Evolutionary conservation across 2,113 vertebrate genomes (phyloP), one percentile per base, ranked within the genome.

Genomic region (Chloroceryle aenea): DNA sequence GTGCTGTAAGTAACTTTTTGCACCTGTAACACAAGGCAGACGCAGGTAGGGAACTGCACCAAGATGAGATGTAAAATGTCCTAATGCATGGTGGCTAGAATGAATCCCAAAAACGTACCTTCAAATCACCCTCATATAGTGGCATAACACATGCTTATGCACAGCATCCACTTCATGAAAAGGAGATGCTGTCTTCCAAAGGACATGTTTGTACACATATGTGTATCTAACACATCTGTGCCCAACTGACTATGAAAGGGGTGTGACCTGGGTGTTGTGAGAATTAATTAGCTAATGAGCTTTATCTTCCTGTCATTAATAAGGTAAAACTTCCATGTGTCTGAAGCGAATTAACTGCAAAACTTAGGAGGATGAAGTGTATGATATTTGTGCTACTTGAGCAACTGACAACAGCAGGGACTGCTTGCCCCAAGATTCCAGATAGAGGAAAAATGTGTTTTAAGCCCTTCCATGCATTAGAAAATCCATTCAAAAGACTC

Each of bases 231-330:
- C 82, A 52, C 79, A 82, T 69, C 85, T 87, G 88, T 58, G 79
- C 80, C 79, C 83, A 64, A 14, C 40, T 1, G 32, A 63, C 87
- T 74, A 8, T 2, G 2, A 72, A 78, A 85, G 30, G 88, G 90
- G 80, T 93, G 90, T 38, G 79, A 94, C 34, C 64, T 14, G 56
- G 38, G 52, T 34, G 36, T 64, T 68, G 34, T 0, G 38, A 45
- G 68, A 67, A 84, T 72, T 61, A 94, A 96, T 90, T 85, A 93
- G 79, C 64, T 95, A 94, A 97, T 85, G 79, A 94, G 80, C 61
- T 76, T 89, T 71, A 90, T 89, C 92, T 89, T 94, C 88, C 92
- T 97, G 88, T 72, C 61, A 5, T 73, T 95, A 73, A 43, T 43
- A n/a, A n/a, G 53, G 83, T 81, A 75, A 92, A 94, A 58, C 43